These are phyloP conservation scores for Magallana gigas DNA, from an alignment of 1,140 invertebrate genomes.

Conservation along the genomic window DNA sequence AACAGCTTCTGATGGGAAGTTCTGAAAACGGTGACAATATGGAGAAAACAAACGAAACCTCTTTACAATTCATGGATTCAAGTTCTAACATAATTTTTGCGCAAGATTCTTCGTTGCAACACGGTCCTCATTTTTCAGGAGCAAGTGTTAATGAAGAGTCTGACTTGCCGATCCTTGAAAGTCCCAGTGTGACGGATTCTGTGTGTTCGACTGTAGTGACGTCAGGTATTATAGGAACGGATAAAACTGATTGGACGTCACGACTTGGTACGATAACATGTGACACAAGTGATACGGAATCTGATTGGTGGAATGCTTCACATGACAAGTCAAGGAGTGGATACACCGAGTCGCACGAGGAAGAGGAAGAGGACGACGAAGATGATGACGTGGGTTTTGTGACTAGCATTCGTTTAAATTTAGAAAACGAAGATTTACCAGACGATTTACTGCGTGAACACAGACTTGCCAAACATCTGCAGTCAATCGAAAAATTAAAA, in stretches of 20 bases:
- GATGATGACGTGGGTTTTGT: slow-evolving; percentile 40
- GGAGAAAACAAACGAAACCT: background rate
- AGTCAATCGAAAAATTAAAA: slow-evolving; percentile 52
- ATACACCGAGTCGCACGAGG: slow-evolving; percentile 32
- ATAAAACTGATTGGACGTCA: slow-evolving; percentile 54
- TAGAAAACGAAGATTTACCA: slow-evolving; percentile 53
- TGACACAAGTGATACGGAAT: slow-evolving; percentile 51
- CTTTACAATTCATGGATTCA: background rate
- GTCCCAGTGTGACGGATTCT: slow-evolving; percentile 46
- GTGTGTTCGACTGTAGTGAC: slow-evolving; percentile 49
- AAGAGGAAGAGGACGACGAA: slow-evolving; percentile 35
- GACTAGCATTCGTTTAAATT: slow-evolving; percentile 47
- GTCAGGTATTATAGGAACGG: slow-evolving; percentile 33
- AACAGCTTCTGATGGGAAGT: background rate
- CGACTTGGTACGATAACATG: slow-evolving; percentile 42
- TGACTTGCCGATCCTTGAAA: slow-evolving; percentile 41
- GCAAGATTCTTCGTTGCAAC: background rate
- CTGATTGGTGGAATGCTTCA: slow-evolving; percentile 55
- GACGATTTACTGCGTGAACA: slow-evolving; percentile 53
- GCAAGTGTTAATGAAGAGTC: background rate
- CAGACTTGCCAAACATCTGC: slow-evolving; percentile 49
- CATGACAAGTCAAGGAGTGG: slow-evolving; percentile 32
- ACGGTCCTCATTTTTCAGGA: background rate
- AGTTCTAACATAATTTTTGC: background rate
- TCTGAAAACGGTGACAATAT: background rate